Evolutionary conservation across 2,113 vertebrate genomes (phyloP), one percentile per base, ranked within the genome.

Genomic region (Pampusana beccarii): DNA sequence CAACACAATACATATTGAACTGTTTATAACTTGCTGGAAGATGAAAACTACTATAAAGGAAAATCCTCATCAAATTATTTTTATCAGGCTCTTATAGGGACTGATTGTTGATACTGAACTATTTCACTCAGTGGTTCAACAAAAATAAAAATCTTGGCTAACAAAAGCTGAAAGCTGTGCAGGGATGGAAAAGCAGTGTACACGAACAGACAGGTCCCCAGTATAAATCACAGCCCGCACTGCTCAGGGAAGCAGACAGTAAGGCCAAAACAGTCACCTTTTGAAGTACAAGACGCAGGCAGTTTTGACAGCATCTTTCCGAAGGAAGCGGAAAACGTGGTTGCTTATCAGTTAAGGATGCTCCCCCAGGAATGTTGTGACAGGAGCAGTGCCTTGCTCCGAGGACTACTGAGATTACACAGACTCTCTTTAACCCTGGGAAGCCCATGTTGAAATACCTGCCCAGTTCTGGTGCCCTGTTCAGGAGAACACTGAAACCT

Each of bases 51-150:
- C 20, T 66, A 48, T 26, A 62, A 65, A 60, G 36, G 51, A 88
- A 92, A 96, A 92, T 33, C 48, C 19, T 82, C 46, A 86, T 56
- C 40, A 62, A 69, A 73, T 56, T 73, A 5, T 88, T 94, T 96
- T 66, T 77, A 88, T 58, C 34, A 57, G n/a, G 46, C n/a, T 95
- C 51, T 83, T 86, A 38, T 2, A 71, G 17, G 26, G 85, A 64
- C 14, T 48, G 72, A 79, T 25, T 65, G 61, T 31, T 90, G 61
- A 31, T 67, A 72, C 53, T 69, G 75, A 92, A 72, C 29, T 33
- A 58, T 84, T 95, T 92, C 38, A 80, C 26, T n/a, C 31, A 38
- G 56, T 15, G 13, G 20, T 60, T 61, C 78, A 15, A 73, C 87
- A 67, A 38, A 64, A 61, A 40, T 29, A 16, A 91, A 92, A 92